Evolutionary conservation across 1,140 invertebrate species (phyloP), one percentile per base, ranked within the genome.

Genomic region (Scylla paramamosain): DNA sequence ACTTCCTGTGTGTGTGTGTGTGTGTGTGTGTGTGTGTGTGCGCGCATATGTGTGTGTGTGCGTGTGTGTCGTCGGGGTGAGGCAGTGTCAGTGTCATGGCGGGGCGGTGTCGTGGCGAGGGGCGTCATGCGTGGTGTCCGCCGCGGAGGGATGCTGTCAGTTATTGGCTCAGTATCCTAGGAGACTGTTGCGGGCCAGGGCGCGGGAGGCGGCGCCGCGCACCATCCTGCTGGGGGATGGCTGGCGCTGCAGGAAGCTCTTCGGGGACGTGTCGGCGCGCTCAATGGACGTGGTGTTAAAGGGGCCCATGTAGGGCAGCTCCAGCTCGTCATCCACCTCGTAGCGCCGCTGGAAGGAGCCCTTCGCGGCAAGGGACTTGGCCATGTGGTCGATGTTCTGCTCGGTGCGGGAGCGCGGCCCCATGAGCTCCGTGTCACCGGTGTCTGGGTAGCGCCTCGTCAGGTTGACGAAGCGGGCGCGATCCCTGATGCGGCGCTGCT

Each of bases 381-480:
- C 96, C 96, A 96, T 96, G 92, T 94, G 87, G 92, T 95, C 96
- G 39, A 96, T 96, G 93, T 96, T 96, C 28, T 91, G n/a, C 59
- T 96, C 96, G 20, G 94, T 95, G 31, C 92, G 91, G 12, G 96
- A 95, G 20, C 95, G 94, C 28, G 77, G 89, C 3, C 95, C 96
- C 25, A 93, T 46, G 0, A 96, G 83, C 77, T 94, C 95, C 12
- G n/a, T 28, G 92, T 95, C 96, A 39, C 88, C 95, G 10, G 96
- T 96, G 94, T 96, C 93, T 20, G 95, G 95, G 32, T 95, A 91
- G 25, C 94, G 96, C 32, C 90, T 91, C 59, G 92, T 94, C 32
- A 95, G 92, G 45, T 96, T 96, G 28, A 96, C 89, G 45, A 94
- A 96, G 20, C 94, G 91, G n/a, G 96, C 96, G 48, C 93, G 95